Evolutionary conservation across 2,888 invertebrate species (phyloP), one percentile per base, ranked within the genome.

Genomic region (Agonopterix alstromeriana): DNA sequence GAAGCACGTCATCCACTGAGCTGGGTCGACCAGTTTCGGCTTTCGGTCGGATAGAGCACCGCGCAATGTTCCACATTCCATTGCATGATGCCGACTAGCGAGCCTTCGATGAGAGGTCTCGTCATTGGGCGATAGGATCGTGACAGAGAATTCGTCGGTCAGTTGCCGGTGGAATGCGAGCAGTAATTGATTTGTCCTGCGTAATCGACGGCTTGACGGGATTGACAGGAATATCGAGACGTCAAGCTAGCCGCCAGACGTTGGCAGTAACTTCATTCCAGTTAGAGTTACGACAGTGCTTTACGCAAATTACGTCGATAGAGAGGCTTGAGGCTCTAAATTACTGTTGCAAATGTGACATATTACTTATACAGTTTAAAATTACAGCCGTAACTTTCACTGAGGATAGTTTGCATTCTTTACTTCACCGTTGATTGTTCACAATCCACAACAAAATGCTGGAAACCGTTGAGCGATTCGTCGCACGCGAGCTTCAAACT

Each of bases 111-210:
- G 75, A 78, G 80, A 77, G 77, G 66, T 70, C 73, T 75, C 79
- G 76, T 81, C 80, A 76, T 70, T 72, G 72, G 70, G 61, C 65
- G 81, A 82, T 83, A 72, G 77, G 78, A 77, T 83, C 82, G 83
- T 83, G 84, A 82, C 79, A 80, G 86, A 70, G 83, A 85, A 85
- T 86, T 83, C 85, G 80, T 80, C 80, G 82, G 77, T 69, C 71
- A 75, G 60, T 73, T 72, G 81, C 70, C 70, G 70, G 65, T 71
- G 86, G 87, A 84, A 88, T 88, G 85, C 80, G 71, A 77, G 67
- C 70, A 70, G 74, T 86, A 88, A 88, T 86, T 86, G 88, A 88
- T 87, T 88, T 80, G 87, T 86, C 85, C 85, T 82, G 77, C 77
- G 83, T 87, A 81, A 84, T 83, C 80, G 78, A 79, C 73, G 70